These are phyloP conservation scores for Diogma glabrata DNA, from an alignment of 2,888 invertebrate genomes.

Conservation along the genomic window DNA sequence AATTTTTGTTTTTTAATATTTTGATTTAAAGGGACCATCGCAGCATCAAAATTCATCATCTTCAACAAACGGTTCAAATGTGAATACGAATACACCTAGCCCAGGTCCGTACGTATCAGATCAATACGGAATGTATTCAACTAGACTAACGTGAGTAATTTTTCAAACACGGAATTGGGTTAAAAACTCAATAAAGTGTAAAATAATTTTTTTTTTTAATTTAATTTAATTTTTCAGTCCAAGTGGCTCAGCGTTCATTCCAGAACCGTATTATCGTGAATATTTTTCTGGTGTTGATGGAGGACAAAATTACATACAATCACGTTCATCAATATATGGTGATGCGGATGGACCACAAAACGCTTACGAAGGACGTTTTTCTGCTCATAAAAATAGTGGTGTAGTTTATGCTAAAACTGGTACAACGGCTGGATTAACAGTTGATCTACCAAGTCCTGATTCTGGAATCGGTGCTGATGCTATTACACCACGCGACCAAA, in stretches of 20 bases:
- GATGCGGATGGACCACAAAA: conserved; percentile 32
- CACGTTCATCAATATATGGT: conserved; percentile 29
- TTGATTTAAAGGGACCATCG: conserved; percentile 30
- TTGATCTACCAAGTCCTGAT: conserved; percentile 91
- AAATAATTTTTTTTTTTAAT: too few relatives aligned
- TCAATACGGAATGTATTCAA: conserved; percentile 36
- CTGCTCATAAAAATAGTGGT: conserved; percentile 29
- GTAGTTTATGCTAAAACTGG: conserved; percentile 39
- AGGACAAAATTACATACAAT: conserved; percentile 33
- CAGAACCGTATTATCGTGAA: conserved; percentile 64
- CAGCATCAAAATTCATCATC: conserved; percentile 26
- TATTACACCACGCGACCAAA: conserved; percentile 82
- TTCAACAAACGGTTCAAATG: conserved; percentile 25
- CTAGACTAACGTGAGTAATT: conserved; percentile 24
- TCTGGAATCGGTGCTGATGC: conserved; percentile 92
- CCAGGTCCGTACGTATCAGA: conserved; percentile 37
- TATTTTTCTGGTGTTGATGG: conserved; percentile 54
- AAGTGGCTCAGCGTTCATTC: conserved; percentile 44
- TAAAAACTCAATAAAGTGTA: background rate
- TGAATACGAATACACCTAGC: conserved; percentile 36
- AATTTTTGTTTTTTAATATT: background rate
- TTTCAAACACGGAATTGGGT: background rate
- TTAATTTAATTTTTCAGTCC: conserved; percentile 13
- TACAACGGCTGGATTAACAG: conserved; percentile 71
- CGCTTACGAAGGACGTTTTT: conserved; percentile 35